Percentiles rank a stretch among this genome's conserved stretches.
Conservation (phyloP, 2,797 vertebrate genomes). For the Cynopterus sphinx region DNA sequence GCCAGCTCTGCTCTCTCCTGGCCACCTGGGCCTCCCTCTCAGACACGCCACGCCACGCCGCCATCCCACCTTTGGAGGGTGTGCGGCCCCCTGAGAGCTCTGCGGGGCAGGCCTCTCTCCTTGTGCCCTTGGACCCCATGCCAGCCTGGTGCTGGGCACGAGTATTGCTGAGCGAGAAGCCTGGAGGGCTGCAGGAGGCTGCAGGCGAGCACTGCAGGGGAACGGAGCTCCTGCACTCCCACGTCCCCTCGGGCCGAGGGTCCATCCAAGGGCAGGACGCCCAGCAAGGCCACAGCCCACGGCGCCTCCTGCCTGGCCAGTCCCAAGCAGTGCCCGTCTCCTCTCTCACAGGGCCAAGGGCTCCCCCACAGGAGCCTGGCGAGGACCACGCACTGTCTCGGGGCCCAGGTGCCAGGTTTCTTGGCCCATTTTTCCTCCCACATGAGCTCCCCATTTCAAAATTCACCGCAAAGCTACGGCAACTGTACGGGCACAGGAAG, state of each 20-base stretch:
- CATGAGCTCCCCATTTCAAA: background rate
- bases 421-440: conserved; percentile 39
- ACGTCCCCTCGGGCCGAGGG: background rate
- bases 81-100: background rate
- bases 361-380: rapidly evolving
- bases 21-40: background rate
- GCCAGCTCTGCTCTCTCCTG: too few species aligned
- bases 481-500: too few species aligned
- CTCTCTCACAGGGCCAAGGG: rapidly evolving
- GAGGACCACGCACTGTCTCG: background rate
- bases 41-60: background rate
- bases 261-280: background rate
- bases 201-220: background rate
- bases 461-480: background rate
- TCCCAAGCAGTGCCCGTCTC: background rate
- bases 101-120: background rate
- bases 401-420: background rate
- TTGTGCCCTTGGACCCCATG: background rate
- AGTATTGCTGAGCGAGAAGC: background rate
- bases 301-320: background rate
- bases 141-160: background rate
- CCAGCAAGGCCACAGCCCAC: background rate
- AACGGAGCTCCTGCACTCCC: background rate
- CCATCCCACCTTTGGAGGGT: background rate
- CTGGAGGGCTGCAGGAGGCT: background rate